Evolutionary conservation across 2,888 invertebrate species (phyloP), one percentile per base, ranked within the genome.

Genomic region (Choristoneura rosaceana): DNA sequence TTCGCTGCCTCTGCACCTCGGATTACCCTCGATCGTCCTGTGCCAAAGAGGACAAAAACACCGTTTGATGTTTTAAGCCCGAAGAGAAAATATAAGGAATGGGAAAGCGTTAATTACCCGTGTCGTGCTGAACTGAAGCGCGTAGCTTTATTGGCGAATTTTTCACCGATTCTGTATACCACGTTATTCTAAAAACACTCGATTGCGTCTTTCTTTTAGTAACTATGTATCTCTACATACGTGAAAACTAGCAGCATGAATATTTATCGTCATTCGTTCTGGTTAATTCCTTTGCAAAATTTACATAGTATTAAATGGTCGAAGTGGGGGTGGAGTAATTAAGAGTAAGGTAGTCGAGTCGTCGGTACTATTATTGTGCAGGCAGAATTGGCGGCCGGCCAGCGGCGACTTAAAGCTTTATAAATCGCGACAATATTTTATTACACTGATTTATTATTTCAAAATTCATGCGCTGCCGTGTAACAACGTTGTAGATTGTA

Each of bases 311-410:
- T 73, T 73, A 73, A 68, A 73, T 68, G 34, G 71, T 71, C 82
- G 87, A 89, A 90, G 89, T 87, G 82, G 84, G 82, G 87, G 85
- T 87, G 86, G 87, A 90, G 90, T 92, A 92, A 92, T 92, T 92
- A 92, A 90, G 90, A 87, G 86, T 87, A 86, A 71, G 71, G 84
- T 87, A 84, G 84, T 84, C 50, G 59, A 81, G 84, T 85, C 84
- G 84, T 90, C 89, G 85, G 89, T 90, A 91, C 91, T 92, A 90
- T 91, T 90, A 89, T 90, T 90, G 91, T 90, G 87, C 85, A 87
- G 86, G 17, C 82, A 81, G n/a, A 82, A 80, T 87, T 93, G 93
- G 93, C 89, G 65, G 61, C 76, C 76, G 59, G 90, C 93, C 93
- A 91, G 84, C 87, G 83, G 84, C 84, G 84, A 86, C 85, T 85